Percentiles rank a stretch among this genome's conserved stretches.
These are phyloP conservation scores for Amorpha juglandis DNA, from an alignment of 2,888 invertebrate species.

Conservation along the genomic window DNA sequence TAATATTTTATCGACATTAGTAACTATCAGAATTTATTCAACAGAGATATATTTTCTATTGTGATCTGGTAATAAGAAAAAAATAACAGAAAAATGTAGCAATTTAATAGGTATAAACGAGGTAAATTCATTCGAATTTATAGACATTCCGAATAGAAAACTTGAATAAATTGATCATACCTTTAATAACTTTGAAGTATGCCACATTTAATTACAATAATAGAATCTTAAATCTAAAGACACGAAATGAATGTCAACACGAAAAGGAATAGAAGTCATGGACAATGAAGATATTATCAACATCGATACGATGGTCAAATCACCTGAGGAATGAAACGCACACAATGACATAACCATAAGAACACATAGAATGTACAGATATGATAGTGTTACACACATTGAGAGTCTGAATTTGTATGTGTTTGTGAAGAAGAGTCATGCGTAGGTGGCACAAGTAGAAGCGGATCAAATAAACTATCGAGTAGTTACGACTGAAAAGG, in stretches of 20 bases:
- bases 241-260: slow-evolving; percentile 16
- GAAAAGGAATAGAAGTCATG: neutral
- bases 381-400: slow-evolving; percentile 26
- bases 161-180: no score
- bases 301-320: slow-evolving; percentile 24
- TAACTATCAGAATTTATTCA: no score
- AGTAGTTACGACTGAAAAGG: no score
- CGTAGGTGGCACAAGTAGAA: slow-evolving; percentile 26
- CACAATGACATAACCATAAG: slow-evolving; percentile 33
- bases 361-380: slow-evolving; percentile 33
- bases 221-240: neutral
- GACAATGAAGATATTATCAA: slow-evolving; percentile 3
- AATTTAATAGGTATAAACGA: neutral
- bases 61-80: neutral
- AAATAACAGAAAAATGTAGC: neutral
- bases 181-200: no score
- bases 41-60: no score
- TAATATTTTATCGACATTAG: neutral
- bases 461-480: no score
- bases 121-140: no score
- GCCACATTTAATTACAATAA: slow-evolving; percentile 13
- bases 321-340: slow-evolving; percentile 35
- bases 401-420: slow-evolving; percentile 38
- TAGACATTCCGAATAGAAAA: no score
- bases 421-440: slow-evolving; percentile 35